phyloP scores from a whole-genome alignment of 2,888 invertebrate species.

The Microplitis deprimator region DNA sequence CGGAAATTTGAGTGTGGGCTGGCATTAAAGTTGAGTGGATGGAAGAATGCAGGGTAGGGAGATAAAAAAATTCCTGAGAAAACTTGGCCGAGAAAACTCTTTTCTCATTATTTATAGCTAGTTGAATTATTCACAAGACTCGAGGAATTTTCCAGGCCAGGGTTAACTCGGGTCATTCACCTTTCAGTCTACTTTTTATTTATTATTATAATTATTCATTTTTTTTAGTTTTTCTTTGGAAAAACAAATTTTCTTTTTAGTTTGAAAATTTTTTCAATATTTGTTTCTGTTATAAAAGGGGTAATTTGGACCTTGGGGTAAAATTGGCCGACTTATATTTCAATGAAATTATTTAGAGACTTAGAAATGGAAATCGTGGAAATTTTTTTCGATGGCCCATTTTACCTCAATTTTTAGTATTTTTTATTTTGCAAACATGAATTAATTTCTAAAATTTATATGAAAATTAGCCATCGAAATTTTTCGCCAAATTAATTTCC shows the following conservation, averaged over 20 bases:
- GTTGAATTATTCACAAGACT: conserved; percentile 71
- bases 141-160: conserved; percentile 71
- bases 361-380: too few species aligned
- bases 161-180: conserved; percentile 65
- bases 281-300: too few species aligned
- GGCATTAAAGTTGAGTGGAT: neutral
- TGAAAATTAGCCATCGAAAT: too few species aligned
- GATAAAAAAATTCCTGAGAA: conserved; percentile 66
- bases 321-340: too few species aligned
- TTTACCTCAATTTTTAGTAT: too few species aligned
- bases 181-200: conserved; percentile 50
- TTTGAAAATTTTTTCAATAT: too few species aligned
- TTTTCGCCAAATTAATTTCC: too few species aligned
- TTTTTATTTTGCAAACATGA: too few species aligned
- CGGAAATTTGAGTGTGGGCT: neutral
- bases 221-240: neutral
- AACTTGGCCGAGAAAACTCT: conserved; percentile 68
- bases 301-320: too few species aligned
- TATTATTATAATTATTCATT: neutral
- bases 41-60: neutral
- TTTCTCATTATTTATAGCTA: conserved; percentile 68
- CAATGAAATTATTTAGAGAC: too few species aligned
- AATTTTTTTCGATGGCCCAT: too few species aligned
- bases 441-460: too few species aligned
- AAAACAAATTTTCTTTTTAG: neutral